These are phyloP conservation scores for Drosophila jambulina DNA, from an alignment of 1,140 invertebrate genomes.

Conservation along the genomic window DNA sequence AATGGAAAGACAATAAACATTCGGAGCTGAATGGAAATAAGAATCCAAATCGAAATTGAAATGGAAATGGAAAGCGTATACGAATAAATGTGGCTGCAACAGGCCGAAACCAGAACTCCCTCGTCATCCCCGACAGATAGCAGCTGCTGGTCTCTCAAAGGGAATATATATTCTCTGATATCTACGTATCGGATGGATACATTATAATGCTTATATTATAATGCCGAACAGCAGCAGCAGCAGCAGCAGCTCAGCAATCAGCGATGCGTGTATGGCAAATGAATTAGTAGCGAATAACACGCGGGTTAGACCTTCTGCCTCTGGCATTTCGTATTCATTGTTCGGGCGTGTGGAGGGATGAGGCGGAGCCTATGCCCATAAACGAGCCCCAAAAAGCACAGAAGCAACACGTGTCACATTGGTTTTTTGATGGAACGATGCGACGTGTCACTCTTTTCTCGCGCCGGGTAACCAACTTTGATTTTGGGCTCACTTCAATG, in stretches of 20 bases:
- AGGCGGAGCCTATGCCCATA: constrained; percentile 9
- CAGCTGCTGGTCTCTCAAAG: constrained; percentile 49
- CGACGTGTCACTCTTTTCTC: constrained; percentile 14
- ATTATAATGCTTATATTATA: constrained; percentile 52
- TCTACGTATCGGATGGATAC: constrained; percentile 21
- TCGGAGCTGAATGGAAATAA: constrained; percentile 44
- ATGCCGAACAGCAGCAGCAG: constrained; percentile 35
- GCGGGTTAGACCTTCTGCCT: constrained; percentile 20
- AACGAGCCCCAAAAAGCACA: constrained; percentile 21
- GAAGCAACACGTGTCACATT: constrained; percentile 51
- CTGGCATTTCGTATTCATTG: constrained; percentile 56
- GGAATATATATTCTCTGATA: constrained; percentile 14
- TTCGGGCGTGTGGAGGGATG: background rate
- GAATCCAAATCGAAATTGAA: constrained; percentile 25
- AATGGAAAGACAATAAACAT: constrained; percentile 62
- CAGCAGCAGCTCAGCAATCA: constrained; percentile 34
- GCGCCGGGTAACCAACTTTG: constrained; percentile 1
- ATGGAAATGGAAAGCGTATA: background rate
- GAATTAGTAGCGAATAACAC: constrained; percentile 59
- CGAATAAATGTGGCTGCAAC: constrained; percentile 37
- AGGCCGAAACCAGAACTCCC: constrained; percentile 27
- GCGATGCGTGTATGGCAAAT: constrained; percentile 64
- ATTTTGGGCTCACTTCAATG: constrained; percentile 3
- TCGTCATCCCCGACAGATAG: constrained; percentile 25
- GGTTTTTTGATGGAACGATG: constrained; percentile 36